Evolutionary conservation across 2,888 invertebrate species (phyloP), one percentile per base, ranked within the genome.

Genomic region (Blastobasis adustella): DNA sequence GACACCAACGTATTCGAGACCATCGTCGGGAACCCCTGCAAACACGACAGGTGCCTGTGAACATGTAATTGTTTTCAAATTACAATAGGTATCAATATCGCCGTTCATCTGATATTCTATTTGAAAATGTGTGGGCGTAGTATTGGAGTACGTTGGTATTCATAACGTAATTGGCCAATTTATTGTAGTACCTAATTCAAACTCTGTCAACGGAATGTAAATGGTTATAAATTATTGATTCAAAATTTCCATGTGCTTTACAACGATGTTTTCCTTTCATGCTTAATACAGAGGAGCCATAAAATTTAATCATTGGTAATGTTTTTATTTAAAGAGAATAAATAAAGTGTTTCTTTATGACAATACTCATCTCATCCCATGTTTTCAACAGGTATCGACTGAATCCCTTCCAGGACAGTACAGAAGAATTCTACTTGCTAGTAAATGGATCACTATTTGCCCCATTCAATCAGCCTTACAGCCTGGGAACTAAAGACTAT

Each of bases 371-470:
- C 6, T 10, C n/a, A 44, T 23, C n/a, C n/a, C n/a, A 41, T 57
- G 55, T 63, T 58, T 42, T 62, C 70, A 75, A 36, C 75, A 91
- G 91, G 70, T 92, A 90, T 65, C 81, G 86, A 64, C 63, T 92
- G 53, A 82, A 90, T 42, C 91, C 91, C 1, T 75, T 83, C 8
- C 64, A 77, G 54, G 69, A 74, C 46, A 77, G 73, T 54, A 73
- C 79, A 38, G 92, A 92, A 55, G 89, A 89, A 58, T 90, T 90
- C 67, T 90, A 90, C 64, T 81, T 92, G 41, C 69, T 91, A 56
- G 67, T 82, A 37, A 92, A 92, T 59, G 92, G 92, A 23, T 90
- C 91, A 0, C 76, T 92, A 46, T 90, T 89, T 59, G 85, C 87
- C 10, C 91, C 91, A 0, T 81, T 74, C 60, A 79, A 79, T 46